These are phyloP conservation scores for Acanthochromis polyacanthus DNA, from an alignment of 2,113 vertebrate species.

Conservation along the genomic window DNA sequence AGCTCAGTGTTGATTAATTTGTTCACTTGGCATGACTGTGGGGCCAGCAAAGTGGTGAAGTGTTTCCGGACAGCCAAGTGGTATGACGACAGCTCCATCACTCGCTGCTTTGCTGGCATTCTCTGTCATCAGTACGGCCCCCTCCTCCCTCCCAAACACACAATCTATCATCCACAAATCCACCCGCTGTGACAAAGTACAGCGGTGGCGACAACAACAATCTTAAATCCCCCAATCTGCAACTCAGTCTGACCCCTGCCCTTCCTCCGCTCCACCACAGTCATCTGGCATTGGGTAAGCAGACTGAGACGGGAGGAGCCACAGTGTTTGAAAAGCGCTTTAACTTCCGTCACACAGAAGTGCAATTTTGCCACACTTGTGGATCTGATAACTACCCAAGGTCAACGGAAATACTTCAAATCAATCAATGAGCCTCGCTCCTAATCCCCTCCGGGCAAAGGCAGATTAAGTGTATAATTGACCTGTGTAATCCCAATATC, in stretches of 20 bases:
- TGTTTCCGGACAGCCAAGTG: constrained; percentile 77
- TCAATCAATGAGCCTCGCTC: constrained; percentile 91
- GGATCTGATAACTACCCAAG: constrained; percentile 94
- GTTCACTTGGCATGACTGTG: constrained; percentile 74
- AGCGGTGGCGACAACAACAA: constrained; percentile 40
- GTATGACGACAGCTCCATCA: constrained; percentile 70
- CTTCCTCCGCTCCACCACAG: constrained; percentile 31
- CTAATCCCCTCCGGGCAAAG: constrained; percentile 89
- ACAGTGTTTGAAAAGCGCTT: constrained; percentile 88
- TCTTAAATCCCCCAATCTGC: constrained; percentile 67
- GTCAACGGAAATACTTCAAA: constrained; percentile 94
- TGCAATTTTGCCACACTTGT: constrained; percentile 84
- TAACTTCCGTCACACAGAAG: constrained; percentile 86
- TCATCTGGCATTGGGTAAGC: constrained; percentile 49
- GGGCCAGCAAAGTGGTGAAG: constrained; percentile 71
- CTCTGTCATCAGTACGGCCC: not conserved
- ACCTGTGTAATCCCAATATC: constrained; percentile 97
- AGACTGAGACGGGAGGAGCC: constrained; percentile 69
- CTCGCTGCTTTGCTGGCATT: constrained; percentile 33
- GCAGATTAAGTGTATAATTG: constrained; percentile 99
- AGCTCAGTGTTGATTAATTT: constrained; percentile 78
- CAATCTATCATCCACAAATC: constrained; percentile 1
- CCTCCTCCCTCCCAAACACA: not conserved
- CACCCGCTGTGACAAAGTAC: constrained; percentile 56
- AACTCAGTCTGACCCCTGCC: constrained; percentile 55